Evolutionary conservation across 2,888 invertebrate genomes (phyloP).

Genomic region (Dendrolimus pini): DNA sequence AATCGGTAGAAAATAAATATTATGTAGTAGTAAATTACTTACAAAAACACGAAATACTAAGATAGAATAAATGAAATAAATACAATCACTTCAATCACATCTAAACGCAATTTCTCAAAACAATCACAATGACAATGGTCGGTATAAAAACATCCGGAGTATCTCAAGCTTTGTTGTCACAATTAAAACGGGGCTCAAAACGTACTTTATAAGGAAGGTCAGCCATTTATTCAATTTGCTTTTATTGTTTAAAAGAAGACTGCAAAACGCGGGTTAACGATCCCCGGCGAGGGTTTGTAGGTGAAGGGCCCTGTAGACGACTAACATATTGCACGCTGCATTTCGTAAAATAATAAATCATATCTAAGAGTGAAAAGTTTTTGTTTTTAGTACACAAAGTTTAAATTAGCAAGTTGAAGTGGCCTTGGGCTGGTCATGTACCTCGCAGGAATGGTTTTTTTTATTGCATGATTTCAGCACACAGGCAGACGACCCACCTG

Average conservation of each 20-base stretch:
- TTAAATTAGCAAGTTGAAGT: too few relatives aligned
- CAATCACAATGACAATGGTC: not conserved
- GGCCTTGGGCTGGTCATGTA: too few relatives aligned
- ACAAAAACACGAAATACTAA: too few relatives aligned
- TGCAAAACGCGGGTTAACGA: conserved; percentile 40
- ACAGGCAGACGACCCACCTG: too few relatives aligned
- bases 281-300: conserved; percentile 25
- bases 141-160: not conserved
- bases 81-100: not conserved
- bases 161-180: conserved; percentile 29
- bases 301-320: conserved; percentile 14
- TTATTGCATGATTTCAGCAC: too few relatives aligned
- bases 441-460: too few relatives aligned
- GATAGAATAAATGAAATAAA: too few relatives aligned
- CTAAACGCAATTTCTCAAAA: not conserved
- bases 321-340: not conserved
- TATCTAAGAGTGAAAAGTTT: too few relatives aligned
- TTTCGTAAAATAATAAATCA: not conserved
- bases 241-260: conserved; percentile 50
- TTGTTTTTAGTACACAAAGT: too few relatives aligned
- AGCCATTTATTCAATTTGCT: conserved; percentile 45
- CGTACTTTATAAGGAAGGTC: conserved; percentile 33
- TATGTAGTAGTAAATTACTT: too few relatives aligned
- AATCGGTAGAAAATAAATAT: too few relatives aligned
- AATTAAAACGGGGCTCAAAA: conserved; percentile 32